Conservation (phyloP, 2,797 vertebrate species). For the Ctenopoma multispine region DNA sequence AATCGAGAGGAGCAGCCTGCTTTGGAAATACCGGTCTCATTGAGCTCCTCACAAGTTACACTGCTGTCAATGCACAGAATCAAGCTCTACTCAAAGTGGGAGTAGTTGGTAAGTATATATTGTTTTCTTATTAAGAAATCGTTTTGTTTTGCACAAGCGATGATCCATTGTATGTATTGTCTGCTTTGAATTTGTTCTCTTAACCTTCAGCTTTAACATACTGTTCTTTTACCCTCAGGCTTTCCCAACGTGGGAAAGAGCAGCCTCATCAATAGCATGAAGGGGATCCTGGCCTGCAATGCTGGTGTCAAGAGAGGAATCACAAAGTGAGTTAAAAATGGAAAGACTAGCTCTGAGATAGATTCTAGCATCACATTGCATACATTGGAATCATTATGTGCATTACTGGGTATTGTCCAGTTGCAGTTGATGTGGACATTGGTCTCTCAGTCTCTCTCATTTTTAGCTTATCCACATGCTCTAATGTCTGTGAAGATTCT, state of each 20-base stretch:
- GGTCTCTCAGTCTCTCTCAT: too few species aligned
- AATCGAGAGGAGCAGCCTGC: conserved; percentile 77
- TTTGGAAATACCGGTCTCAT: conserved; percentile 84
- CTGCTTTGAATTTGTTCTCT: neutral
- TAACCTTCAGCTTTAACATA: neutral
- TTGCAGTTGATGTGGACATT: neutral
- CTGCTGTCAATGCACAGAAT: conserved; percentile 53
- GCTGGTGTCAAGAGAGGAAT: conserved; percentile 88
- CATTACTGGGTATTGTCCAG: neutral
- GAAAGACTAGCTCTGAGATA: neutral
- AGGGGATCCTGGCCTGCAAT: conserved; percentile 87
- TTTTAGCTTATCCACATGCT: too few species aligned
- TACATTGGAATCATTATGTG: neutral
- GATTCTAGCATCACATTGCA: neutral
- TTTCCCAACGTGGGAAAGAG: conserved; percentile 98
- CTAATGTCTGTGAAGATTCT: too few species aligned
- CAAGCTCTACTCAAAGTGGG: conserved; percentile 87
- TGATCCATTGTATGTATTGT: neutral
- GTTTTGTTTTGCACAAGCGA: too few species aligned
- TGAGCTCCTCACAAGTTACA: conserved; percentile 82
- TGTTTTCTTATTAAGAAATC: neutral
- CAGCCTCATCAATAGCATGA: conserved; percentile 94
- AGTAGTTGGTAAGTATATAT: conserved; percentile 87
- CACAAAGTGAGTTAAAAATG: conserved; percentile 88
- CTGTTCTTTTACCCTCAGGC: conserved; percentile 75